These are phyloP conservation scores for Limnothrissa miodon DNA, from an alignment of 2,113 vertebrate species.

Conservation along the genomic window DNA sequence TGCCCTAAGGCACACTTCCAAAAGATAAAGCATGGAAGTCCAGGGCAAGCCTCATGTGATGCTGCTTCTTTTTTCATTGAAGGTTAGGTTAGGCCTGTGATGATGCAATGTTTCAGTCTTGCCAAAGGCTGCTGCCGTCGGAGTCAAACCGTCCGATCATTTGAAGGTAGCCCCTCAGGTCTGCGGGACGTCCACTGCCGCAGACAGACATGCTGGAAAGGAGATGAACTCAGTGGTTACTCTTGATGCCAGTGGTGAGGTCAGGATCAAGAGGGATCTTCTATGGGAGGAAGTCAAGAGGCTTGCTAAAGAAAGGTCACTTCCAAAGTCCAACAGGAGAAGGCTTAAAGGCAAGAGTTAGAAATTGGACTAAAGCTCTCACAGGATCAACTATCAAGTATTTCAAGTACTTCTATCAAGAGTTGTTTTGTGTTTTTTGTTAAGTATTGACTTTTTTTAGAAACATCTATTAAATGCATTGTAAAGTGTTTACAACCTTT, in stretches of 20 bases:
- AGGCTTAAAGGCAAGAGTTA: neutral
- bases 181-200: neutral
- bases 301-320: neutral
- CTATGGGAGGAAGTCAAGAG: neutral
- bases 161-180: neutral
- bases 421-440: neutral
- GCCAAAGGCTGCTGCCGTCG: neutral
- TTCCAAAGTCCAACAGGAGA: neutral
- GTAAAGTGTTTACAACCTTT: neutral
- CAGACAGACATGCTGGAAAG: neutral
- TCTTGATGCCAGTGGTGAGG: neutral
- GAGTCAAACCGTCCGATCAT: neutral
- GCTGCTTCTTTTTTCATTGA: neutral
- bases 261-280: neutral
- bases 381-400: neutral
- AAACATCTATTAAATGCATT: neutral
- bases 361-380: neutral
- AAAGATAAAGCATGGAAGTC: neutral
- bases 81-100: neutral
- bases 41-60: neutral
- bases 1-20: neutral
- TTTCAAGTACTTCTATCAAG: too few relatives aligned
- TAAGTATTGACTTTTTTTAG: neutral
- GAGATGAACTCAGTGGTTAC: neutral
- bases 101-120: neutral